These are phyloP conservation scores for Psammodynastes pulverulentus DNA, from an alignment of 2,113 vertebrate species.

Conservation along the genomic window DNA sequence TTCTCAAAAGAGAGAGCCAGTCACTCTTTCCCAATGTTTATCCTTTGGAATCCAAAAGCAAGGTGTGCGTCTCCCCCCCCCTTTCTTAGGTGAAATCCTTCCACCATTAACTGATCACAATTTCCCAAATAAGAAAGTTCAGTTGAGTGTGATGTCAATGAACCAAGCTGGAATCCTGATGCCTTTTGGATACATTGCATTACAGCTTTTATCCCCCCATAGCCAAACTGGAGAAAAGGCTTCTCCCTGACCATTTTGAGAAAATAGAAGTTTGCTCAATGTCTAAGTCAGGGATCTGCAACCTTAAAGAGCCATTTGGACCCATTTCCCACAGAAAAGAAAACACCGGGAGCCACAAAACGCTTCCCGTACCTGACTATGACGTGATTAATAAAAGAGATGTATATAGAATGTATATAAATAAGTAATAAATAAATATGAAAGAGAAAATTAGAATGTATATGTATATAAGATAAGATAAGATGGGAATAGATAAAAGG, in stretches of 20 bases:
- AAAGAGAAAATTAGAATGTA: no score
- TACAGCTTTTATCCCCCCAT: not conserved
- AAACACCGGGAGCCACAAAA: no score
- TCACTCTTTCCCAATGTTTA: not conserved
- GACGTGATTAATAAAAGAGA: no score
- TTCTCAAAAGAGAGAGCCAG: not conserved
- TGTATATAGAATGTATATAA: no score
- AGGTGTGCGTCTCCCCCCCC: not conserved
- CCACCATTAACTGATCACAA: not conserved
- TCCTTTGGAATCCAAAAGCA: not conserved
- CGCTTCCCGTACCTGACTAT: no score
- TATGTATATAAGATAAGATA: no score
- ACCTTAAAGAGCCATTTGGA: no score
- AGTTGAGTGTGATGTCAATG: conserved; percentile 7
- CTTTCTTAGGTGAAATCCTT: not conserved
- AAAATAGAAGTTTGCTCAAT: conserved; percentile 16
- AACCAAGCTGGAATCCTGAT: not conserved
- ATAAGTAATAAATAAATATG: no score
- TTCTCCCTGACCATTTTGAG: not conserved
- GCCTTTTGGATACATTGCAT: not conserved
- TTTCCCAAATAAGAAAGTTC: not conserved
- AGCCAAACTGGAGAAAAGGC: not conserved
- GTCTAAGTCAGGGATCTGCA: no score
- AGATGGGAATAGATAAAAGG: no score
- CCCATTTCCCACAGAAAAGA: no score